Evolutionary conservation across 2,113 vertebrate species (phyloP), one percentile per base, ranked within the genome.

Genomic region (Rhadina sibilatrix): DNA sequence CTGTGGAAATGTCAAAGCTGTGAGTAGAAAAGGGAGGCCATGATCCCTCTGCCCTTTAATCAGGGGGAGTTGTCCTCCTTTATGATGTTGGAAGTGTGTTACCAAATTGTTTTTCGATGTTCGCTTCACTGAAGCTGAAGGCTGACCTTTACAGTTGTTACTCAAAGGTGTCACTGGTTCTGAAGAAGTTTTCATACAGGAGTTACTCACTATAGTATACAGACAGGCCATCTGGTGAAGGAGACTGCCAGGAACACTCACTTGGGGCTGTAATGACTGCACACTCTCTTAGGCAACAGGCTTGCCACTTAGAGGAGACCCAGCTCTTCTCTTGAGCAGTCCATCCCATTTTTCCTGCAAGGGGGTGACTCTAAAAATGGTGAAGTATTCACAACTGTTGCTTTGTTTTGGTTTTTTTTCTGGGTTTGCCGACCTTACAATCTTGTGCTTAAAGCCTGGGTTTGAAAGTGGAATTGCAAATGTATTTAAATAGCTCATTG

Each of bases 31-130:
- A 90, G 59, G 15, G 64, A 92, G 77, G 74, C 60, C 7, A 0
- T 87, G 87, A 89, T 96, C 81, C 69, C 33, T 27, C 53, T 94
- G 87, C 81, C 87, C 74, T 94, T 96, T 97, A 95, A 94, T 95
- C 83, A 72, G 37, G 65, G 15, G 17, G 40, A 92, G 66, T 85
- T 89, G 53, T 92, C 78, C 72, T 83, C 30, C 69, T 95, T 91
- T 94, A 42, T 57, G 89, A 68, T 6, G 4, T 91, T 87, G 87
- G 52, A 75, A 54, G n/a, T 12, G 28, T 68, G 57, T 71, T 84
- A 46, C 81, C 87, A 96, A 92, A 92, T 75, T 75, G 59, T 87
- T 94, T 89, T 87, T 82, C 77, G 27, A 4, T 15, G 15, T 93
- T 95, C 59, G 44, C 84, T 90, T 94, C 77, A 82, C 42, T 21